Conservation (phyloP, 2,888 invertebrate species). For the Andricus curvator region DNA sequence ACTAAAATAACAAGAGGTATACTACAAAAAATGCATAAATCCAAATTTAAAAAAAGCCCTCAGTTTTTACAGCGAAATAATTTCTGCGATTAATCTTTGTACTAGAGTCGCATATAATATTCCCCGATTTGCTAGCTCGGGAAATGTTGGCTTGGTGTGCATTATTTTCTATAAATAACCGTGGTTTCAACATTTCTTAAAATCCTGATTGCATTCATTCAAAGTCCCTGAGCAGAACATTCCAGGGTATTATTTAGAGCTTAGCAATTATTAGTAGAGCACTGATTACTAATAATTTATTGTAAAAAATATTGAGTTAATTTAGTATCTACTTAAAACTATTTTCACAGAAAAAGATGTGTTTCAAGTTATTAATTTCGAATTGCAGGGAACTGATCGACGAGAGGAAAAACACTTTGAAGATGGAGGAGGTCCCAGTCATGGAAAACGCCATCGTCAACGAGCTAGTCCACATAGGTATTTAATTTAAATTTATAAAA, state of each 20-base stretch:
- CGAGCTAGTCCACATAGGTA: slow-evolving; percentile 79
- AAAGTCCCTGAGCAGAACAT: not conserved
- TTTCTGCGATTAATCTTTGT: not conserved
- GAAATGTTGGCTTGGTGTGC: slow-evolving; percentile 9
- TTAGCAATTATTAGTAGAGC: not conserved
- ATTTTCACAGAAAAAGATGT: not conserved
- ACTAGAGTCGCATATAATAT: not conserved
- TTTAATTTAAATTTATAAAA: slow-evolving; percentile 44
- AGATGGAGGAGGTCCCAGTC: slow-evolving; percentile 79
- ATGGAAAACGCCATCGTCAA: slow-evolving; percentile 80
- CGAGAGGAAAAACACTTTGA: slow-evolving; percentile 77
- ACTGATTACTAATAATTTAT: not conserved
- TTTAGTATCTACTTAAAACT: not conserved
- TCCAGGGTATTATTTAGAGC: not conserved
- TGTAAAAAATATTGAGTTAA: too few species aligned
- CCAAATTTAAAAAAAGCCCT: too few species aligned
- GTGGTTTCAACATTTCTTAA: slow-evolving; percentile 27
- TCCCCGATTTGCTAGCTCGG: not conserved
- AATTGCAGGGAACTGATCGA: slow-evolving; percentile 68
- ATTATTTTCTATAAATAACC: slow-evolving; percentile 38
- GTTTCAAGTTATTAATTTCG: slow-evolving; percentile 35
- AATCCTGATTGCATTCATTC: slow-evolving; percentile 26
- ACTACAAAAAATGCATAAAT: too few species aligned
- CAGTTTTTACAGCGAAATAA: not conserved
- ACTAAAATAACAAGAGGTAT: too few species aligned